Conservation (phyloP, 2,888 invertebrate species). For the Lasiommata megera region DNA sequence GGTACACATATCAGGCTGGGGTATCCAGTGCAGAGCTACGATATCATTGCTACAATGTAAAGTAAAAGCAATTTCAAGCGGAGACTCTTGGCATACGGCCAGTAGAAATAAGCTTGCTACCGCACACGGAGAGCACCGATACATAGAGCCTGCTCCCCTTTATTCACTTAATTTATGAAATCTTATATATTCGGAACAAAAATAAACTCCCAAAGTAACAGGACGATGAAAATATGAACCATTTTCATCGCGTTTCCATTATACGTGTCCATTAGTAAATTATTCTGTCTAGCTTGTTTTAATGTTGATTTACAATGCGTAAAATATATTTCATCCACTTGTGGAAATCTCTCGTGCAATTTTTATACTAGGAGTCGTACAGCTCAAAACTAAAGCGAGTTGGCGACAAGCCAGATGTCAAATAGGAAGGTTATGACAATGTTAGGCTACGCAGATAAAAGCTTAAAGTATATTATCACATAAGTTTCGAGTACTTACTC, state of each 20-base stretch:
- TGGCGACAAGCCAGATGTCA: constrained; percentile 64
- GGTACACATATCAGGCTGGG: constrained; percentile 50
- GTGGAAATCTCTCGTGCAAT: constrained; percentile 29
- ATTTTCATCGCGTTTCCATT: constrained; percentile 11
- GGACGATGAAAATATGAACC: constrained; percentile 21
- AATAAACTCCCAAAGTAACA: constrained; percentile 6
- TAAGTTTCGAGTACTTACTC: constrained; percentile 34
- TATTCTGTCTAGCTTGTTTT: constrained; percentile 12
- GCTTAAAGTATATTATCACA: constrained; percentile 51
- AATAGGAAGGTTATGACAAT: constrained; percentile 54
- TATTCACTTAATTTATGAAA: constrained; percentile 51
- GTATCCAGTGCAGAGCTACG: constrained; percentile 54
- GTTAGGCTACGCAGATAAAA: constrained; percentile 58
- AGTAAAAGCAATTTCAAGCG: constrained; percentile 73
- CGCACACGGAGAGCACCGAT: constrained; percentile 63
- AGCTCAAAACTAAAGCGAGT: constrained; percentile 65
- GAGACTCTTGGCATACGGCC: constrained; percentile 68
- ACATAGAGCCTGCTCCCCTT: constrained; percentile 56
- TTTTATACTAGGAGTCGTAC: constrained; percentile 35
- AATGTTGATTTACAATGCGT: constrained; percentile 3
- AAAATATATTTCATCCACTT: constrained; percentile 13
- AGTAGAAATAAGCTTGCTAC: constrained; percentile 74
- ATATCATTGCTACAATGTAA: constrained; percentile 69
- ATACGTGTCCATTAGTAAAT: constrained; percentile 16
- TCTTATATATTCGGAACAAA: constrained; percentile 30